Evolutionary conservation across 2,888 invertebrate species (phyloP).

Genomic region (Synanthedon formicaeformis): DNA sequence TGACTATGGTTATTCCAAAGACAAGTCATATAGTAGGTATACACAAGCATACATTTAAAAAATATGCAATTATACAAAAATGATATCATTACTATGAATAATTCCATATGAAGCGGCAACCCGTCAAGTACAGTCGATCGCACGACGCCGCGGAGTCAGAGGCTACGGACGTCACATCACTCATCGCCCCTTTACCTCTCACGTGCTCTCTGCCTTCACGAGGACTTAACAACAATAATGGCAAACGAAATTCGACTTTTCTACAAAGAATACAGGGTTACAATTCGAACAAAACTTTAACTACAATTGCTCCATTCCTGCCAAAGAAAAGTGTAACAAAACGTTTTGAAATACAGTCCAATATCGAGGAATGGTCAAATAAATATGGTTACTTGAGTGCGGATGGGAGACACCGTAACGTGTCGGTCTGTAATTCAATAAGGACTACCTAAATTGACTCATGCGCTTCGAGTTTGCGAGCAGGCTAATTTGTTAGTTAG

Average conservation of each 20-base stretch:
- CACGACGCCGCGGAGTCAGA: conserved; percentile 42
- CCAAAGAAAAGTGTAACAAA: conserved; percentile 12
- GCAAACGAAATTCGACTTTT: conserved; percentile 16
- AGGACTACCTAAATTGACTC: conserved; percentile 63
- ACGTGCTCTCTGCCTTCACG: conserved; percentile 29
- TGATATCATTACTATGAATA: conserved; percentile 25
- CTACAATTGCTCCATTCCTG: conserved; percentile 3
- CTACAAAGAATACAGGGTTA: not conserved
- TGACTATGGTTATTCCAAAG: too few relatives aligned
- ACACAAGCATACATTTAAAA: too few relatives aligned
- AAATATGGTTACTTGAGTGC: conserved; percentile 19
- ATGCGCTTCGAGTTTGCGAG: conserved; percentile 53
- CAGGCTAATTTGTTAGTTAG: conserved; percentile 55
- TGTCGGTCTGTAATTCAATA: conserved; percentile 64
- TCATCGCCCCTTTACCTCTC: conserved; percentile 46
- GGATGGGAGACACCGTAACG: conserved; percentile 38
- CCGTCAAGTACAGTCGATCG: conserved; percentile 28
- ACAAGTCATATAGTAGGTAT: too few relatives aligned
- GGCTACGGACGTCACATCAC: conserved; percentile 56
- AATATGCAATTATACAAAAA: too few relatives aligned
- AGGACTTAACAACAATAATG: conserved; percentile 11
- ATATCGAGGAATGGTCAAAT: conserved; percentile 6
- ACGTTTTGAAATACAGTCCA: conserved; percentile 5
- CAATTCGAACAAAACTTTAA: conserved; percentile 4
- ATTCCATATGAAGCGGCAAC: conserved; percentile 11